Percentiles rank a stretch among this genome's conserved stretches.
These are phyloP conservation scores for Zaprionus lineosus DNA, from an alignment of 2,888 invertebrate genomes.

Conservation along the genomic window DNA sequence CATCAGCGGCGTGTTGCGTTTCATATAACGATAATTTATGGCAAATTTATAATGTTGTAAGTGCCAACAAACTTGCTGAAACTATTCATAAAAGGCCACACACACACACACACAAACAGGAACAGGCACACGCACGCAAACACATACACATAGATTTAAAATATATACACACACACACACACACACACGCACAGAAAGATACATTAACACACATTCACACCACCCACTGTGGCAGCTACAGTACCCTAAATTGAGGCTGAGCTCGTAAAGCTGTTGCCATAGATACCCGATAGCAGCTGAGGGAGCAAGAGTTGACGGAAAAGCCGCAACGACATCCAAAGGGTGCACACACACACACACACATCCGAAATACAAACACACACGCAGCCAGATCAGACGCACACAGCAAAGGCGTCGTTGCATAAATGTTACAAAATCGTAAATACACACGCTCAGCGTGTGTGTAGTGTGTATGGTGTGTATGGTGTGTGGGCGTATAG, in stretches of 20 bases:
- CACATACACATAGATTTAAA: too few relatives aligned
- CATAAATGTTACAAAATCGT: constrained; percentile 74
- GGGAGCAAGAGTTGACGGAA: constrained; percentile 23
- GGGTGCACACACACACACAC: constrained; percentile 13
- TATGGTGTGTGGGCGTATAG: constrained; percentile 8
- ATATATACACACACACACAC: constrained; percentile 22
- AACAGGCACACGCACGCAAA: too few relatives aligned
- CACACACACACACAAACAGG: constrained; percentile 25
- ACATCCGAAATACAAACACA: constrained; percentile 1
- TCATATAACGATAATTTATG: constrained; percentile 74
- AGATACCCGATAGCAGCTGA: constrained; percentile 48
- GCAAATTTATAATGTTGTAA: constrained; percentile 77
- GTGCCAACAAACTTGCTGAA: constrained; percentile 76
- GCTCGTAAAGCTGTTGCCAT: constrained; percentile 68
- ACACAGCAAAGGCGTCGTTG: constrained; percentile 44
- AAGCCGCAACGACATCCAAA: constrained; percentile 39
- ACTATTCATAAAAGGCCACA: constrained; percentile 70
- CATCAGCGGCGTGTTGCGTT: constrained; percentile 48
- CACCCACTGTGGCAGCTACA: constrained; percentile 46
- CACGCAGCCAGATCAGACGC: too few relatives aligned
- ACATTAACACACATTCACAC: neutral
- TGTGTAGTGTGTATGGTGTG: constrained; percentile 1
- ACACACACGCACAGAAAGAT: neutral
- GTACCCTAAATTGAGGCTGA: constrained; percentile 49
- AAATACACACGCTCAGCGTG: constrained; percentile 50